Conservation (phyloP, 2,888 invertebrate species). For the Clivina fossor region DNA sequence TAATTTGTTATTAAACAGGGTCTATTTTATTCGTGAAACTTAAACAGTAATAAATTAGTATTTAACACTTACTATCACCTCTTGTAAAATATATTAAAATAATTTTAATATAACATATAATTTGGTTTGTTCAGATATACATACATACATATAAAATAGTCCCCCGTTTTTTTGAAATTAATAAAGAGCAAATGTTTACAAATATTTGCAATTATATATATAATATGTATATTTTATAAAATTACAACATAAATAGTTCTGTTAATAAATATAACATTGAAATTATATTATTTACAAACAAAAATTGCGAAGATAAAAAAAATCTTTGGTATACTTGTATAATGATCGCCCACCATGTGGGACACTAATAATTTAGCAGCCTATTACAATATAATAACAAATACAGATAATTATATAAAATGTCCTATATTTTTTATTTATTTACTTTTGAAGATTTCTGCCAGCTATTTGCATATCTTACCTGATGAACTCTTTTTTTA, state of each 20-base stretch:
- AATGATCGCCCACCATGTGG: constrained; percentile 22
- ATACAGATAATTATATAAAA: constrained; percentile 26
- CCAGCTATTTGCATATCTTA: constrained; percentile 23
- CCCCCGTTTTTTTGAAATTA: constrained; percentile 14
- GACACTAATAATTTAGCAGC: constrained; percentile 19
- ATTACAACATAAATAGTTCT: constrained; percentile 32
- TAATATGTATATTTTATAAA: constrained; percentile 30
- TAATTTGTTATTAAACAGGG: constrained; percentile 30
- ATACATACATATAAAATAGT: no score
- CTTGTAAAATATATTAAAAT: constrained; percentile 7
- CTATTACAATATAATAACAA: constrained; percentile 31
- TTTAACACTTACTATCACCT: background rate
- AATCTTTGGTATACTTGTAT: constrained; percentile 31
- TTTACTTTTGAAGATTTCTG: constrained; percentile 14
- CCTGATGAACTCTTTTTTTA: constrained; percentile 27
- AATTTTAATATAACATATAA: no score
- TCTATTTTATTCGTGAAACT: constrained; percentile 9
- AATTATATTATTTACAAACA: constrained; percentile 33
- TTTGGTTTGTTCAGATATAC: no score
- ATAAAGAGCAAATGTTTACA: constrained; percentile 22
- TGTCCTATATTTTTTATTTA: constrained; percentile 14
- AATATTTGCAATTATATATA: constrained; percentile 31
- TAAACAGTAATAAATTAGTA: constrained; percentile 15
- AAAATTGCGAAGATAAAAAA: constrained; percentile 17
- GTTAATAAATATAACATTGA: constrained; percentile 31